These are phyloP conservation scores for Catonia carolina DNA, from an alignment of 2,888 invertebrate species.

Conservation along the genomic window DNA sequence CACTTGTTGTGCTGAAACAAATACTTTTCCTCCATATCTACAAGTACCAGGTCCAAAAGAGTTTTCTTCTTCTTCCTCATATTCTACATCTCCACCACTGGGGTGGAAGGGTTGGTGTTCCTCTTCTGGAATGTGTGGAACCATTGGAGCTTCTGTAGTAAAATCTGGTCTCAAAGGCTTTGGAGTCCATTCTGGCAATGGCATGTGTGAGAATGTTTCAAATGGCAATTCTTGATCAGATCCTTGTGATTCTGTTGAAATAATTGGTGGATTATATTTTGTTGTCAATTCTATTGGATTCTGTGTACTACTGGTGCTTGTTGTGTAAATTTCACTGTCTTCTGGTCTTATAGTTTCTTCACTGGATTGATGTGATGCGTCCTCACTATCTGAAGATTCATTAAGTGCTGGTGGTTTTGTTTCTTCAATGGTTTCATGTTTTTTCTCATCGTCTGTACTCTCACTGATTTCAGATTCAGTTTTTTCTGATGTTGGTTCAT, in stretches of 20 bases:
- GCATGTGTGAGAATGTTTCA: background rate
- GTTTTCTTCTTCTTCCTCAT: conserved; percentile 68
- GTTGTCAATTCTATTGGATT: background rate
- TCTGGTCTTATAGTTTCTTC: too few species aligned
- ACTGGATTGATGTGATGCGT: background rate
- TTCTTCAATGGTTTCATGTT: conserved; percentile 19
- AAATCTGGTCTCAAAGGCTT: conserved; percentile 24
- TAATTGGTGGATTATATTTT: background rate
- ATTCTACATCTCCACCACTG: conserved; percentile 51
- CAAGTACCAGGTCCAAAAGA: conserved; percentile 84
- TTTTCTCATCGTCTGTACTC: background rate
- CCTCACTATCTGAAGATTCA: background rate
- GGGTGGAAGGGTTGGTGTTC: conserved; percentile 35
- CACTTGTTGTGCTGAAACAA: conserved; percentile 91
- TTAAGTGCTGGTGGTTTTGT: background rate
- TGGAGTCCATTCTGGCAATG: conserved; percentile 28
- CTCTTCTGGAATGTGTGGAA: conserved; percentile 25
- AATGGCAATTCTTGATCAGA: background rate
- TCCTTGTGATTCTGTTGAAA: background rate
- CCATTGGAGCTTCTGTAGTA: conserved; percentile 20
- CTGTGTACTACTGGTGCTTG: too few species aligned
- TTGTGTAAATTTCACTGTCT: too few species aligned
- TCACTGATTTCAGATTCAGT: too few species aligned
- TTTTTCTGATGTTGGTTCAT: conserved; percentile 13
- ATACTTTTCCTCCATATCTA: conserved; percentile 85